Base-by-base conservation (phyloP, 1,140 invertebrate genomes). In the Sycophila sp. region DNA sequence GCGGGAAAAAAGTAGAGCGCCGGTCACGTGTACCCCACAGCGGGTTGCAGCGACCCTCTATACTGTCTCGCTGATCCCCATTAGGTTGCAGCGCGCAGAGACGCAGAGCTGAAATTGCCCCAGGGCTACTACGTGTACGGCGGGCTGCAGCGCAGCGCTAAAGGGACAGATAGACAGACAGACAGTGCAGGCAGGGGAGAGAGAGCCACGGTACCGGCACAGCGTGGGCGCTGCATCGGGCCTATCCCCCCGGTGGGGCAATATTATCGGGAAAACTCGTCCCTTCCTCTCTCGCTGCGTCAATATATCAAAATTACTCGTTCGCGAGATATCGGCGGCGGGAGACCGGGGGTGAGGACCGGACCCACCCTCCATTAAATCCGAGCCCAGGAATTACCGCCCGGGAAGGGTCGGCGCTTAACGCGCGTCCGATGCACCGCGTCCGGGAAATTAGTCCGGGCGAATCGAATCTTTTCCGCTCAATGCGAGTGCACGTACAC, bases 241-340 rank as follows among this genome's bases (percentile, higher is more conserved):
- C 42, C 19, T 11, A 47, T 63, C 42, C 71, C 74, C 73, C 73
- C 72, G 47, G 36, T 13, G 63, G 71, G 34, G 67, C 63, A 75
- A 81, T 80, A 77, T 76, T 74, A 64, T 64, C 62, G 73, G 65
- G 66, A 66, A 77, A 76, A 75, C 22, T 64, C 53, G 66, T 45
- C 15, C 66, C 38, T 62, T 10, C 24, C 28, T 62, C 42, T 22
- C 5, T 24, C n/a, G 36, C 4, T n/a, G 30, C 47, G 49, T 38
- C 76, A 73, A 80, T 78, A 75, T 77, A 82, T 82, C 78, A 79
- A 81, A 83, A 83, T 82, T 81, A 80, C 81, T 81, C 76, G 67
- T 73, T 70, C 73, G 70, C 59, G 68, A 64, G 42, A 36, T 34
- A 64, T n/a, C 60, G 73, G 66, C 75, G 76, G 75, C 67, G 65